Percentiles rank a stretch among this genome's conserved stretches.
These are phyloP conservation scores for Dreissena polymorpha DNA, from an alignment of 1,140 invertebrate genomes.

Conservation along the genomic window DNA sequence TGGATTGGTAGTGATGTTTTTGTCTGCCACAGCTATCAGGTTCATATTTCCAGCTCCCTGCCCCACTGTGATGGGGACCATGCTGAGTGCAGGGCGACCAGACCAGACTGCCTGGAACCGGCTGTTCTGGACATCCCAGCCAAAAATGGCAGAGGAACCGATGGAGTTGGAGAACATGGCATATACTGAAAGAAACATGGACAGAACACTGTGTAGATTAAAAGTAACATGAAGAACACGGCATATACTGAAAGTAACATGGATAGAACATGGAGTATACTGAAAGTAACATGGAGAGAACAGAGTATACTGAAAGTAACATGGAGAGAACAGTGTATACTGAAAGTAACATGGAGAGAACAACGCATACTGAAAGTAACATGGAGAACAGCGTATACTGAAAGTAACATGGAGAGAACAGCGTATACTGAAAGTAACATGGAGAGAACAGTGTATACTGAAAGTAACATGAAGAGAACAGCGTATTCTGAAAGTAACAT, in stretches of 20 bases:
- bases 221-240: constrained; percentile 57
- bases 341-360: constrained; percentile 57
- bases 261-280: not conserved
- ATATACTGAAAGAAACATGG: constrained; percentile 62
- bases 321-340: not conserved
- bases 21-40: constrained; percentile 64
- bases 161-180: constrained; percentile 68
- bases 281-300: constrained; percentile 57
- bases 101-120: constrained; percentile 67
- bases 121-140: constrained; percentile 66
- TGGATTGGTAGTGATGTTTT: constrained; percentile 51
- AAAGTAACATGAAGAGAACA: constrained; percentile 3
- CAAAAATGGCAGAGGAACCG: constrained; percentile 70
- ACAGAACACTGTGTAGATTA: not conserved
- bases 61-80: constrained; percentile 66
- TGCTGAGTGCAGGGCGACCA: constrained; percentile 59
- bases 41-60: constrained; percentile 61
- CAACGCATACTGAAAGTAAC: constrained; percentile 65
- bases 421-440: constrained; percentile 11
- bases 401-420: constrained; percentile 5
- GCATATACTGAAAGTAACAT: constrained; percentile 66
- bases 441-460: not conserved
- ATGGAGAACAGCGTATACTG: not conserved
- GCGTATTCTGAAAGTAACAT: constrained; percentile 7
- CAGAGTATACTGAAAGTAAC: constrained; percentile 65